Evolutionary conservation across 2,113 vertebrate species (phyloP).

Genomic region (Odontophorus gujanensis): DNA sequence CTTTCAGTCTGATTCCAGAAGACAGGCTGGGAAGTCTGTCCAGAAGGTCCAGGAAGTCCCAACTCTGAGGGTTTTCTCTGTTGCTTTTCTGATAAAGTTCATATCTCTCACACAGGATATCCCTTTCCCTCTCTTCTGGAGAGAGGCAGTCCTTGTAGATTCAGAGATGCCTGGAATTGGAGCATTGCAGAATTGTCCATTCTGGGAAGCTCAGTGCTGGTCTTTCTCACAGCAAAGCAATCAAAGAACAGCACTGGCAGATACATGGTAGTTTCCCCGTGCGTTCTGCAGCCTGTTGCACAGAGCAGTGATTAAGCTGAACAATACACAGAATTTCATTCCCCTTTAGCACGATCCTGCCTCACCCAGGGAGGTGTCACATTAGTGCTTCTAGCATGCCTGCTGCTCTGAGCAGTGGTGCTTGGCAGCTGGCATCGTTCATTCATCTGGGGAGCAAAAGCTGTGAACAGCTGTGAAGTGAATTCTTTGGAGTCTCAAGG

Average conservation of each 20-base stretch:
- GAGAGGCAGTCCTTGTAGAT: not conserved
- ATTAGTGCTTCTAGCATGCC: not conserved
- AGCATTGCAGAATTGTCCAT: not conserved
- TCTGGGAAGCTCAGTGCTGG: not conserved
- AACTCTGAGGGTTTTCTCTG: not conserved
- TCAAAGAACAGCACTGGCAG: slow-evolving; percentile 39
- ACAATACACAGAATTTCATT: slow-evolving; percentile 50
- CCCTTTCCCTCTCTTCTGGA: not conserved
- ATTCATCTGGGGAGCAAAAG: slow-evolving; percentile 39
- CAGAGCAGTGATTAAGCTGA: slow-evolving; percentile 57
- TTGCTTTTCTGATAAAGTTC: not conserved
- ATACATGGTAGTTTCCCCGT: slow-evolving; percentile 23
- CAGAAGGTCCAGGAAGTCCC: too few relatives aligned
- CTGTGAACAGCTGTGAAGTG: slow-evolving; percentile 3
- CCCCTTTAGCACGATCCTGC: slow-evolving; percentile 31
- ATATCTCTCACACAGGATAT: not conserved
- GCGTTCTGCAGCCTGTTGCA: slow-evolving; percentile 39
- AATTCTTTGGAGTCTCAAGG: slow-evolving; percentile 48
- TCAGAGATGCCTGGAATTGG: accelerated
- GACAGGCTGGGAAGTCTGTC: too few relatives aligned
- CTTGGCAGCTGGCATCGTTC: slow-evolving; percentile 24
- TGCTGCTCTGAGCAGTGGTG: not conserved
- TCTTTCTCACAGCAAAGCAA: slow-evolving; percentile 9
- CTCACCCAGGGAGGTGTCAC: not conserved
- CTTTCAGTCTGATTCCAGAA: not conserved